Evolutionary conservation across 2,888 invertebrate genomes (phyloP), one percentile per base, ranked within the genome.

Genomic region (Timandra comae): DNA sequence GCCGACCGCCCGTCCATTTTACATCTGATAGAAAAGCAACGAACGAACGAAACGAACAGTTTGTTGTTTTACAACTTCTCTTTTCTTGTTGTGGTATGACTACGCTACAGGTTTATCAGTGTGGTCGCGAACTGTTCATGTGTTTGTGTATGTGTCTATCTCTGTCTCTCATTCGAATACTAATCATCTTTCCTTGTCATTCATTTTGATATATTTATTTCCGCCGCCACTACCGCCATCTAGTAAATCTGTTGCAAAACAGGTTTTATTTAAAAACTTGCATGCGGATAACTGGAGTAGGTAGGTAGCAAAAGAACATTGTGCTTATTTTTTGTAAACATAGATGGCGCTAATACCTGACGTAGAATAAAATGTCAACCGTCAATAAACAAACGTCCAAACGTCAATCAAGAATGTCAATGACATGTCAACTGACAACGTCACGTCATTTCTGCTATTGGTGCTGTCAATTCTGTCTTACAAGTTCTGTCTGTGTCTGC

Each of bases 61-160:
- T 84, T 82, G 85, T 84, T 84, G 84, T 84, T 82, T 81, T 81
- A 82, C 84, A 81, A 84, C 81, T 81, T 84, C 84, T 84, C 81
- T 81, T 82, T 81, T 79, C 81, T 75, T 82, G 80, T 81, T 66
- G 71, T 71, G 65, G 68, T 68, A n/a, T n/a, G 70, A 66, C 65
- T 64, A 68, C 65, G 64, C 56, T 63, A 63, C 50, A 44, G 57
- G 40, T 63, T 42, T 46, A 34, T 45, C 40, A 27, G 38, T 76
- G 81, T 81, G 62, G 62, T 52, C 41, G 63, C 69, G 30, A 12
- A 35, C 11, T 36, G 49, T 60, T 29, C 38, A 44, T 46, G 69
- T 69, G 57, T 58, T 67, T 38, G 70, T 70, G 46, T 35, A 31
- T 62, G 38, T 43, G n/a, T 49, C 41, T 36, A 12, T 60, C 66